Evolutionary conservation across 2,888 invertebrate genomes (phyloP), one percentile per base, ranked within the genome.

Genomic region (Tillus elongatus): DNA sequence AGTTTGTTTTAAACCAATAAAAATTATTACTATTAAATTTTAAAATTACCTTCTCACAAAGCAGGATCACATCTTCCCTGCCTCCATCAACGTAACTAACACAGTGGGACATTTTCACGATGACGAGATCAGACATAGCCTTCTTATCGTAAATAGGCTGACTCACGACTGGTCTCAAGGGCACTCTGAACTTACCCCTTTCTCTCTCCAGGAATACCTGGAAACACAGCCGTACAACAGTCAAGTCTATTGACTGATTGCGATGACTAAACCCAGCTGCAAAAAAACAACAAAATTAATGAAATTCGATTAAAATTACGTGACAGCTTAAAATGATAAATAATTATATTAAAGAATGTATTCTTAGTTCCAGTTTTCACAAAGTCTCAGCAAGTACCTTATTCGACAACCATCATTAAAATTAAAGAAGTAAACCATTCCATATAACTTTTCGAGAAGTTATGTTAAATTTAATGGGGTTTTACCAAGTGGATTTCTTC

Each of bases 111-210:
- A 91, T 68, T 52, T 86, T 79, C 63, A 80, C 81, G 47, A 92
- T 91, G 35, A 80, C 77, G 52, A 92, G 72, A 64, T 92, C 91
- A 49, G 82, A 84, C 76, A 87, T 83, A 24, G 91, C 87, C 68
- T 92, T 92, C 75, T 90, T 91, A 66, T 93, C 92, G 66, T 77
- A 89, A 53, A 92, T 90, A 24, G 85, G 76, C 47, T 91, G 85
- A 0, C 89, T 89, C 8, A 86, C 84, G 13, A 87, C 78, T 0
- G 91, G 84, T 15, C 70, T 61, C 26, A 86, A 68, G 1, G 79
- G 75, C 16, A 73, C 64, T 8, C 74, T 77, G 51, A 78, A 82
- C 49, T 77, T 76, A 19, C 75, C 75, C 30, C 72, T 71, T 15
- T 70, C 66, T 24, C 74, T 73, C 61, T 79, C 75, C 44, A 89